These are phyloP conservation scores for Dipodomys merriami DNA, from an alignment of 2,113 vertebrate species.

Conservation along the genomic window DNA sequence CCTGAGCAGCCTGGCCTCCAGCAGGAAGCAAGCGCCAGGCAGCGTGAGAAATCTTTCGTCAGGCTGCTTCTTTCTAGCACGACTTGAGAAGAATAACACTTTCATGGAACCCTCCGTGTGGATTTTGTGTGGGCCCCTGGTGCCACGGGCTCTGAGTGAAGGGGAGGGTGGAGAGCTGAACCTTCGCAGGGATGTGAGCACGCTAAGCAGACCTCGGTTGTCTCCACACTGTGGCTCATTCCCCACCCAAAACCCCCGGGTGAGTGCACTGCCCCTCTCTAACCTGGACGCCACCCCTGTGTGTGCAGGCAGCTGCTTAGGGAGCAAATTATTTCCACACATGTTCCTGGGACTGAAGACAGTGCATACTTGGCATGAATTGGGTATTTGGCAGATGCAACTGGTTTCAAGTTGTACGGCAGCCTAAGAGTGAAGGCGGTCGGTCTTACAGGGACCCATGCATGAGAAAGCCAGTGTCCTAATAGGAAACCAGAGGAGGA, in stretches of 20 bases:
- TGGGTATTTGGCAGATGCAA: neutral
- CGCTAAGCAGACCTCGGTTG: too few species aligned
- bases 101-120: rapidly evolving
- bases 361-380: rapidly evolving
- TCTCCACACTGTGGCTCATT: neutral
- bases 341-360: neutral
- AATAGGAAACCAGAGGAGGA: neutral
- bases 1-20: neutral
- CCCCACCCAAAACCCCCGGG: neutral
- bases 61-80: neutral
- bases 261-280: rapidly evolving
- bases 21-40: neutral
- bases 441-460: too few species aligned
- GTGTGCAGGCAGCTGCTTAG: rapidly evolving
- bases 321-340: rapidly evolving
- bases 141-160: rapidly evolving
- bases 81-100: rapidly evolving
- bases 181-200: rapidly evolving
- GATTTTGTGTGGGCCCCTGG: rapidly evolving
- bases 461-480: too few species aligned
- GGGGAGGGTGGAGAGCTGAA: neutral
- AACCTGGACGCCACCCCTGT: rapidly evolving
- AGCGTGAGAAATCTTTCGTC: too few species aligned
- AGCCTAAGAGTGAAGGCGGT: too few species aligned
- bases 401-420: neutral